These are phyloP conservation scores for Acipenser ruthenus DNA, from an alignment of 2,797 vertebrate genomes.

Conservation along the genomic window DNA sequence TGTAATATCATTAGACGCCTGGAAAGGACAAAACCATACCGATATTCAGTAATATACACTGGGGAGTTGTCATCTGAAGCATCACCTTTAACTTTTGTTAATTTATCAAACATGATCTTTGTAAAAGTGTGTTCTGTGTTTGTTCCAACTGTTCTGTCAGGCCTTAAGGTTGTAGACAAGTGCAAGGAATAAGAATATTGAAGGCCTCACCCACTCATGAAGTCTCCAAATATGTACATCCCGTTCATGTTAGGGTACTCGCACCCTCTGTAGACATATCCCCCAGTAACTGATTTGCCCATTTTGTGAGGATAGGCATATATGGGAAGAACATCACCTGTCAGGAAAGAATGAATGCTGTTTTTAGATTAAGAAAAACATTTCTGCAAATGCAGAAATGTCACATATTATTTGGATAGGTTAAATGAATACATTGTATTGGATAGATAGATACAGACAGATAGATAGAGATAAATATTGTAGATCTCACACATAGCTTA, in stretches of 20 bases:
- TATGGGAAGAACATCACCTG: slow-evolving; percentile 87
- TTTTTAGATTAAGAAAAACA: not conserved
- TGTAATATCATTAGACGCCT: slow-evolving; percentile 87
- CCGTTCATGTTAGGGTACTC: slow-evolving; percentile 88
- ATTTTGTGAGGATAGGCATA: slow-evolving; percentile 85
- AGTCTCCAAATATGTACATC: slow-evolving; percentile 93
- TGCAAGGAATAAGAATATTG: not conserved
- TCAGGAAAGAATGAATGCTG: slow-evolving; percentile 3
- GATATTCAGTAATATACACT: not conserved
- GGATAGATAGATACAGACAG: not conserved
- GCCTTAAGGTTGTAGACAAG: too few species aligned
- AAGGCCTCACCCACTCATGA: slow-evolving; percentile 86
- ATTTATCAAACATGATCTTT: too few species aligned
- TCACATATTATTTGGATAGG: not conserved
- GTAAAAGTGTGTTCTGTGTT: too few species aligned
- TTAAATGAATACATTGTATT: not conserved
- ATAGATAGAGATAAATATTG: not conserved
- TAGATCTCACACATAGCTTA: slow-evolving; percentile 34
- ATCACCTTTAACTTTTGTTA: too few species aligned
- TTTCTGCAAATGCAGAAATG: not conserved
- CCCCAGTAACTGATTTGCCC: slow-evolving; percentile 90
- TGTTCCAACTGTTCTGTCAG: not conserved
- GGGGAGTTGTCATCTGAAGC: not conserved
- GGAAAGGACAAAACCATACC: slow-evolving; percentile 11
- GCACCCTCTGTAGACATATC: slow-evolving; percentile 86